Percentiles rank a stretch among this genome's conserved stretches.
Evolutionary conservation across 2,888 invertebrate species (phyloP).

Genomic region (Biston stratarius): DNA sequence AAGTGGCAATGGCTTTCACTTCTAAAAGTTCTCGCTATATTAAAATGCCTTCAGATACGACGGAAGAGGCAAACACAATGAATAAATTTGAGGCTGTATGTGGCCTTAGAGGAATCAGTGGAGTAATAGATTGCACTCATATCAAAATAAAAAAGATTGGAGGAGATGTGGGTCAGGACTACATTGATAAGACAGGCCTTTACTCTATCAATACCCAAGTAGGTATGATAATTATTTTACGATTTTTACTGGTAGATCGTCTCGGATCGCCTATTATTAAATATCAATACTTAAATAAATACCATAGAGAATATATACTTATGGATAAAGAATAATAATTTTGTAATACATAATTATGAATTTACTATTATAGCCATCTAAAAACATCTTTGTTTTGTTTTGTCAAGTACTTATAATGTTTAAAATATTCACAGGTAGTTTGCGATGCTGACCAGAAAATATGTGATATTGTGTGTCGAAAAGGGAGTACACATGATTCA

Average conservation of each 20-base stretch:
- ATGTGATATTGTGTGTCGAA: background rate
- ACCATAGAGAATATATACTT: too few relatives aligned
- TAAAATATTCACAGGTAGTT: background rate
- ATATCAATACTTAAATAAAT: too few relatives aligned
- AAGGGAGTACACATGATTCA: background rate
- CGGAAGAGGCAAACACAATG: constrained; percentile 2
- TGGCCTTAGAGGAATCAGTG: constrained; percentile 2
- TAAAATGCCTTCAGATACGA: constrained; percentile 5
- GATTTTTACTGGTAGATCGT: too few relatives aligned
- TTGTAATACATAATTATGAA: too few relatives aligned
- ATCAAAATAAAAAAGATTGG: constrained; percentile 15
- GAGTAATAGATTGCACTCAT: constrained; percentile 11
- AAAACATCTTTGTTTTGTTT: too few relatives aligned
- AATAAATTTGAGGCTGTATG: constrained; percentile 9
- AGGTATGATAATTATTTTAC: background rate
- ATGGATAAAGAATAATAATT: too few relatives aligned
- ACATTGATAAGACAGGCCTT: constrained; percentile 8
- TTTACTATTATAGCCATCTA: too few relatives aligned
- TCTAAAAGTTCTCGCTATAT: constrained; percentile 4
- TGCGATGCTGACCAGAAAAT: background rate
- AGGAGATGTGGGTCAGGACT: constrained; percentile 6
- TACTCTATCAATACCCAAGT: constrained; percentile 19
- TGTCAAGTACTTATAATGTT: too few relatives aligned
- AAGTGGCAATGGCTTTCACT: constrained; percentile 5
- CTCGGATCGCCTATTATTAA: too few relatives aligned